Conservation (phyloP, 2,113 vertebrate species). For the Paradoxurus hermaphroditus region DNA sequence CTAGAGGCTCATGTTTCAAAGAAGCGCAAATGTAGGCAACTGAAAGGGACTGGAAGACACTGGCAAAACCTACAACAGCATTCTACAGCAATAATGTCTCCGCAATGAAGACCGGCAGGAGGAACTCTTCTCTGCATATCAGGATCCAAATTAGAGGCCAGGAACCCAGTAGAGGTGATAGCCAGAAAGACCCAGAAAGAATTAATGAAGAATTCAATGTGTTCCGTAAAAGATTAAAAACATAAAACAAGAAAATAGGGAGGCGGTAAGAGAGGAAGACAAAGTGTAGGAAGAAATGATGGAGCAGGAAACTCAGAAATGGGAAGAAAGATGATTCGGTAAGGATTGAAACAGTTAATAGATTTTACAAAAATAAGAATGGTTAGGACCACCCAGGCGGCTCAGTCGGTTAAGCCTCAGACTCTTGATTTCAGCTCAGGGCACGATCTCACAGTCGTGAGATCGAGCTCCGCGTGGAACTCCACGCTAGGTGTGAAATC, state of each 20-base stretch:
- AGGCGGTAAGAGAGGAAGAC: not conserved
- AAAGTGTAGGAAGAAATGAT: not conserved
- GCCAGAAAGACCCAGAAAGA: not conserved
- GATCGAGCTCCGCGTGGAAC: too few relatives aligned
- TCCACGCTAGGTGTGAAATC: too few relatives aligned
- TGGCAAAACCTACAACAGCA: not conserved
- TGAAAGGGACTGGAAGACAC: not conserved
- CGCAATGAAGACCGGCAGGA: not conserved
- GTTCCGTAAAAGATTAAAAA: not conserved
- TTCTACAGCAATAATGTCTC: not conserved
- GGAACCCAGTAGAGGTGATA: not conserved
- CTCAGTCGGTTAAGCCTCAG: too few relatives aligned
- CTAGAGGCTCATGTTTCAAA: not conserved
- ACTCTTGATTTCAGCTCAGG: too few relatives aligned
- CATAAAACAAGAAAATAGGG: not conserved
- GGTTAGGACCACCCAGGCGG: too few relatives aligned
- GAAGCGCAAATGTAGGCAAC: fast-evolving
- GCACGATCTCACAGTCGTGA: too few relatives aligned
- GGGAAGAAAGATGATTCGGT: not conserved
- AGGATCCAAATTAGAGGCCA: not conserved
- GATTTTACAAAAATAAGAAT: not conserved
- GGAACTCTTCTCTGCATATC: not conserved
- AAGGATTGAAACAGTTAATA: not conserved
- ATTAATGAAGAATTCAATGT: not conserved
- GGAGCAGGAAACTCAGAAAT: not conserved